Evolutionary conservation across 1,140 invertebrate genomes (phyloP).

Genomic region (Limonius californicus): DNA sequence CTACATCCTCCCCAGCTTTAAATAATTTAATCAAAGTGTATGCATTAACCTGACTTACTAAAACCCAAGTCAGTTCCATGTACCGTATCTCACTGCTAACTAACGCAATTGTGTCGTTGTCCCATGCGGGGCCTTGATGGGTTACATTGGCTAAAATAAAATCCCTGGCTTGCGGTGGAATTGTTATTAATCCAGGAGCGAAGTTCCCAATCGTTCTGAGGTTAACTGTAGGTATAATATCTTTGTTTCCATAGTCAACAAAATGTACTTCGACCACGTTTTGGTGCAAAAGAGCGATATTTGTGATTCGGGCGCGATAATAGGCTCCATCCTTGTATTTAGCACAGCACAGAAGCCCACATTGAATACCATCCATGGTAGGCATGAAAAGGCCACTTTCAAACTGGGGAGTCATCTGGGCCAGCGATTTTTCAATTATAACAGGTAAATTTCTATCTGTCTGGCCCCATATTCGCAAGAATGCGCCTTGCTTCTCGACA

Average conservation of each 20-base stretch:
- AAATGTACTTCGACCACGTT: constrained; percentile 59
- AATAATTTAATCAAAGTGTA: constrained; percentile 48
- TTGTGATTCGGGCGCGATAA: constrained; percentile 58
- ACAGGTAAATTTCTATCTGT: constrained; percentile 53
- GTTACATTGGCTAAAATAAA: constrained; percentile 54
- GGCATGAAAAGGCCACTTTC: constrained; percentile 47
- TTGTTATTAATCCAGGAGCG: constrained; percentile 49
- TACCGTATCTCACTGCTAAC: constrained; percentile 47
- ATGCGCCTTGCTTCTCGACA: constrained; percentile 60
- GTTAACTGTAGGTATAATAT: constrained; percentile 52
- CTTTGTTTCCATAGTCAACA: constrained; percentile 67
- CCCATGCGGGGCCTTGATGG: constrained; percentile 50
- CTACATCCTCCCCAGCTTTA: constrained; percentile 49
- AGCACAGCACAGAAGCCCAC: constrained; percentile 58
- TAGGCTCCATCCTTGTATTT: constrained; percentile 61
- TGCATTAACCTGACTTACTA: constrained; percentile 45
- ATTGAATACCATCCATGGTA: constrained; percentile 44
- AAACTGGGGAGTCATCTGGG: constrained; percentile 47
- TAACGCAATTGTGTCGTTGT: constrained; percentile 48
- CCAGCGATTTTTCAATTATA: constrained; percentile 54
- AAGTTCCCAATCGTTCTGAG: constrained; percentile 54
- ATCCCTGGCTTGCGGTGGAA: constrained; percentile 54
- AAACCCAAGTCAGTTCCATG: constrained; percentile 48
- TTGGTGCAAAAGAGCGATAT: constrained; percentile 45
- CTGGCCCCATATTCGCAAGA: constrained; percentile 63